These are phyloP conservation scores for Microctonus hyperodae DNA, from an alignment of 2,888 invertebrate species.

Conservation along the genomic window DNA sequence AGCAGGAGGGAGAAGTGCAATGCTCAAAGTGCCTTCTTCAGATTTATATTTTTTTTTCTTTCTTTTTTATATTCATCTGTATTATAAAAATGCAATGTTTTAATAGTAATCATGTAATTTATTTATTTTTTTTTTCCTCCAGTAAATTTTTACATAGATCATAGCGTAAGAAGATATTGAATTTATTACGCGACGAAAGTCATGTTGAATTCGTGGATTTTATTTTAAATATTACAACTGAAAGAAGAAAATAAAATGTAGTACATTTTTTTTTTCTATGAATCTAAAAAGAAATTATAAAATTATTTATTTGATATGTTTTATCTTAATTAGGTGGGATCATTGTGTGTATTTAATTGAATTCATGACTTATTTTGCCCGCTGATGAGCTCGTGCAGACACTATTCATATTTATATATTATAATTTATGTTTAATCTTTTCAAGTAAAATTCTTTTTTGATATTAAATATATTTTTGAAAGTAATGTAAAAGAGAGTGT, in stretches of 20 bases:
- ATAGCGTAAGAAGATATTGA: background rate
- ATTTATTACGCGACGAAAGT: background rate
- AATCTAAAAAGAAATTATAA: background rate
- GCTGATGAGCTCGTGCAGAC: background rate
- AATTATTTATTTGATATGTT: constrained; percentile 9
- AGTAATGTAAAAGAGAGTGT: background rate
- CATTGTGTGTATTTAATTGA: background rate
- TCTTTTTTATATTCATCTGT: background rate
- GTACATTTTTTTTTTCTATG: background rate
- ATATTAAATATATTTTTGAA: background rate
- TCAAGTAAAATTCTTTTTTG: background rate
- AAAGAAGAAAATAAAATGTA: background rate
- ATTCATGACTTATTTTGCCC: background rate
- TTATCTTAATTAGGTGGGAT: background rate
- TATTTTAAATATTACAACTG: background rate
- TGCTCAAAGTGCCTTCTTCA: constrained; percentile 3
- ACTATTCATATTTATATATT: background rate
- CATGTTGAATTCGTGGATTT: background rate
- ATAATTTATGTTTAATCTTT: background rate
- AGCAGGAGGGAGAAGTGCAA: constrained; percentile 15
- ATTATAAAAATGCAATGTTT: background rate
- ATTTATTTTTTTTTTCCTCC: background rate
- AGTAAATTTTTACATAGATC: background rate
- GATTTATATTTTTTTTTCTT: background rate
- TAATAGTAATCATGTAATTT: background rate